phyloP scores from a whole-genome alignment of 2,113 vertebrate species.

The Saguinus midas region DNA sequence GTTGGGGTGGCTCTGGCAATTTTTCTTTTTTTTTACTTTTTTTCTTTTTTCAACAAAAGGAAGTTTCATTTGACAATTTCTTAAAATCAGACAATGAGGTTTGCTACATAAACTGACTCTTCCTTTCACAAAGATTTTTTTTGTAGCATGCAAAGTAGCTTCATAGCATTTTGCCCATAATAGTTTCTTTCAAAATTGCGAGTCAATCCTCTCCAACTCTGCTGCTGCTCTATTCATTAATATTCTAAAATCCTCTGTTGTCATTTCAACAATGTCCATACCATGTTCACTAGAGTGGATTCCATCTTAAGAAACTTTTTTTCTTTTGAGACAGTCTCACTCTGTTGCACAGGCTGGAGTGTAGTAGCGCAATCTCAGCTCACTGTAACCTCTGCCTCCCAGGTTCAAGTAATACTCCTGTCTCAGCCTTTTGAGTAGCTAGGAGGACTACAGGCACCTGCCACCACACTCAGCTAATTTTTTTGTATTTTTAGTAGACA shows the following conservation, averaged over 20 bases:
- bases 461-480: too few species aligned
- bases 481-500: too few species aligned
- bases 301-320: background rate
- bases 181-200: background rate
- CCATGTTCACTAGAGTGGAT: background rate
- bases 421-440: too few species aligned
- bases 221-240: background rate
- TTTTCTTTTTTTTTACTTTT: background rate
- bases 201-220: background rate
- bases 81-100: background rate
- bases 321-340: too few species aligned
- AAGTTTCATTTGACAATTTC: background rate
- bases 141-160: background rate
- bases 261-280: background rate
- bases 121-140: background rate
- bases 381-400: too few species aligned
- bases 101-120: background rate
- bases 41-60: too few species aligned
- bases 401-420: too few species aligned
- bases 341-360: too few species aligned
- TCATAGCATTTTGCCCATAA: background rate
- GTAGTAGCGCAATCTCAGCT: too few species aligned
- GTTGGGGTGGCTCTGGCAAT: background rate
- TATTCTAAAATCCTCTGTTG: background rate
- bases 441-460: too few species aligned